Base-by-base conservation (phyloP, 1,140 invertebrate species). In the Heliothis virescens region DNA sequence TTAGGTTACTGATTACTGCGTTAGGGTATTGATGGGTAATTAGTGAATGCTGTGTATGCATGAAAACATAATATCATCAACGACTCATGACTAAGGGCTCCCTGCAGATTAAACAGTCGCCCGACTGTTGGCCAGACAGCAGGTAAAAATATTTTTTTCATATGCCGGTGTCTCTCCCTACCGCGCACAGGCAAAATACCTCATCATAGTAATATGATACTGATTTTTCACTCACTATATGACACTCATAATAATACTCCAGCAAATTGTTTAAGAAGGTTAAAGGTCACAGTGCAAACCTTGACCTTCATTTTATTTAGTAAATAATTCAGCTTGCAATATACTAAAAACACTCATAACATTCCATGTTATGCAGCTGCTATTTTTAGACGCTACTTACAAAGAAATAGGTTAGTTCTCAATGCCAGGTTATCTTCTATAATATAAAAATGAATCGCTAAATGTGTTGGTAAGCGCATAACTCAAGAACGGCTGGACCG, bases 1-100 rank as follows among this genome's bases (percentile, higher is more conserved):
- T 52, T 53, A 52, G 65, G 48, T 69, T 15, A 52, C 48, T 52
- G 65, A 69, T 69, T 48, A 52, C 15, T 26, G 65, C n/a, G n/a
- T n/a, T n/a, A n/a, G n/a, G n/a, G n/a, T 52, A 52, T 52, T 48
- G 16, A 48, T 48, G n/a, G 4, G 62, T 18, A 48, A 48, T 65
- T 18, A 48, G n/a, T 21, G 16, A 57, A 10, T 57, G n/a, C 18
- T 0, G 34, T 41, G 9, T 41, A 7, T 5, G 9, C 5, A 41
- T 9, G 34, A 41, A 9, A 41, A 41, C 34, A 9, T 5, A 41
- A 9, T 41, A 41, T 41, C 34, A 34, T 34, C 34, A 34, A 7
- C 34, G 3, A 34, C 7, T 3, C 3, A 0, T 5, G 3, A 34
- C 34, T 7, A 34, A 1, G 34, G 34, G n/a, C n/a, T n/a, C n/a